Percentiles rank a stretch among this genome's conserved stretches.
These are phyloP conservation scores for Sebastes flavidus DNA, from an alignment of 2,797 vertebrate genomes.

Conservation along the genomic window DNA sequence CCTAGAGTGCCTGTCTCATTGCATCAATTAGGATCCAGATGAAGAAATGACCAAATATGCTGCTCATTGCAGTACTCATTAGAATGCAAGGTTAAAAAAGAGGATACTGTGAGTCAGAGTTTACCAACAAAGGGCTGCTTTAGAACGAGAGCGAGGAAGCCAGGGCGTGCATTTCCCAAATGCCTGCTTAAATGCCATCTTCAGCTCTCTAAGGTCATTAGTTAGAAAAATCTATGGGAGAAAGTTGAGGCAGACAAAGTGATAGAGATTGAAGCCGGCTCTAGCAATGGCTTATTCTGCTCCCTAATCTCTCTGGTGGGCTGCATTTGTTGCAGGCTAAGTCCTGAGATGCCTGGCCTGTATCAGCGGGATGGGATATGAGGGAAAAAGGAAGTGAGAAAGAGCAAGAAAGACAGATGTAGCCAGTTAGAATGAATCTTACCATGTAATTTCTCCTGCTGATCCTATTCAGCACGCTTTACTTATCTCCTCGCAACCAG, in stretches of 20 bases:
- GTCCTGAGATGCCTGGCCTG: slow-evolving; percentile 54
- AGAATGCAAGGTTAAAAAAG: slow-evolving; percentile 36
- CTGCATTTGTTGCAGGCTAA: slow-evolving; percentile 71
- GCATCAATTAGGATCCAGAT: slow-evolving; percentile 47
- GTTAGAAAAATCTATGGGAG: slow-evolving; percentile 69
- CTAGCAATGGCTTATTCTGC: slow-evolving; percentile 55
- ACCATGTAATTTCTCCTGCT: slow-evolving; percentile 63
- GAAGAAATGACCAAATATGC: slow-evolving; percentile 36
- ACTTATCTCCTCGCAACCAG: slow-evolving; percentile 52
- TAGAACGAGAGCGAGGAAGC: slow-evolving; percentile 44
- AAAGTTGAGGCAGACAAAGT: slow-evolving; percentile 69
- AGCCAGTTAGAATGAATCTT: slow-evolving; percentile 62
- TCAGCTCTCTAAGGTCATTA: slow-evolving; percentile 71
- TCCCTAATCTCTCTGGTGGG: slow-evolving; percentile 75
- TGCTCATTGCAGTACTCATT: slow-evolving; percentile 39
- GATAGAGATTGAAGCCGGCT: slow-evolving; percentile 61
- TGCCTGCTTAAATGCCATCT: slow-evolving; percentile 75
- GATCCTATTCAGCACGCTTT: slow-evolving; percentile 63
- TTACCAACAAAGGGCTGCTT: slow-evolving; percentile 58
- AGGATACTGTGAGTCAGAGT: slow-evolving; percentile 48
- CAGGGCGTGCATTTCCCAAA: slow-evolving; percentile 43
- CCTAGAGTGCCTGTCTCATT: slow-evolving; percentile 50
- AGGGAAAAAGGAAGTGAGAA: slow-evolving; percentile 41
- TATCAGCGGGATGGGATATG: slow-evolving; percentile 58
- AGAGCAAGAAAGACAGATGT: slow-evolving; percentile 50